phyloP scores from a whole-genome alignment of 2,888 invertebrate genomes.

The Cactoblastis cactorum region DNA sequence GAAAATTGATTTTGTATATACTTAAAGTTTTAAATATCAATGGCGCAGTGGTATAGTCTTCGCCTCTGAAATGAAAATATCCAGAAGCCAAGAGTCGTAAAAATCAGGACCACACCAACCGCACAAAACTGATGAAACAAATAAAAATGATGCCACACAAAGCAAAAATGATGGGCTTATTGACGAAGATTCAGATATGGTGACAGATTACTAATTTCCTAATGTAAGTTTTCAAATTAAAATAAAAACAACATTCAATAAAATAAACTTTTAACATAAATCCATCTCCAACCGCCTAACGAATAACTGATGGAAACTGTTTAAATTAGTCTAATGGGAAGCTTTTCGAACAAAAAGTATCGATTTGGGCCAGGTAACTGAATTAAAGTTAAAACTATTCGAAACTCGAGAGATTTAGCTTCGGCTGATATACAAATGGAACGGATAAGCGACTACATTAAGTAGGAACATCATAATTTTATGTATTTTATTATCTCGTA shows the following conservation, averaged over 20 bases:
- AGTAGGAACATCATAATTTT: background rate
- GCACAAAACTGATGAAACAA: too few relatives aligned
- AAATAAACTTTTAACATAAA: slow-evolving; percentile 15
- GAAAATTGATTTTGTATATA: too few relatives aligned
- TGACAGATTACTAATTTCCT: background rate
- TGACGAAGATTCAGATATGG: too few relatives aligned
- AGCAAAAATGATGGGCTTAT: too few relatives aligned
- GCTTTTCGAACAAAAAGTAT: slow-evolving; percentile 9
- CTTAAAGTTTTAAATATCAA: too few relatives aligned
- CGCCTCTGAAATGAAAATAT: too few relatives aligned
- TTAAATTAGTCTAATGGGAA: slow-evolving; percentile 3
- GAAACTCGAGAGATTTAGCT: slow-evolving; percentile 13
- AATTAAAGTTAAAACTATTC: slow-evolving; percentile 20
- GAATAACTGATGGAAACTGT: slow-evolving; percentile 4
- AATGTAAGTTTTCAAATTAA: background rate
- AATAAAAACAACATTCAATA: slow-evolving; percentile 13
- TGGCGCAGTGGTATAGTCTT: too few relatives aligned
- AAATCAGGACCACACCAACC: too few relatives aligned
- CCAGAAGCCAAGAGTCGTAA: too few relatives aligned
- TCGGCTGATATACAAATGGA: slow-evolving; percentile 6
- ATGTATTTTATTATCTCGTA: background rate
- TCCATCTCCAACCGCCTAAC: background rate
- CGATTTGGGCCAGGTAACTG: slow-evolving; percentile 15
- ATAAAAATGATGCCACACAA: too few relatives aligned
- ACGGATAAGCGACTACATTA: background rate